Percentiles rank a stretch among this genome's conserved stretches.
Evolutionary conservation across 2,888 invertebrate genomes (phyloP).

Genomic region (Pardosa pseudoannulata): DNA sequence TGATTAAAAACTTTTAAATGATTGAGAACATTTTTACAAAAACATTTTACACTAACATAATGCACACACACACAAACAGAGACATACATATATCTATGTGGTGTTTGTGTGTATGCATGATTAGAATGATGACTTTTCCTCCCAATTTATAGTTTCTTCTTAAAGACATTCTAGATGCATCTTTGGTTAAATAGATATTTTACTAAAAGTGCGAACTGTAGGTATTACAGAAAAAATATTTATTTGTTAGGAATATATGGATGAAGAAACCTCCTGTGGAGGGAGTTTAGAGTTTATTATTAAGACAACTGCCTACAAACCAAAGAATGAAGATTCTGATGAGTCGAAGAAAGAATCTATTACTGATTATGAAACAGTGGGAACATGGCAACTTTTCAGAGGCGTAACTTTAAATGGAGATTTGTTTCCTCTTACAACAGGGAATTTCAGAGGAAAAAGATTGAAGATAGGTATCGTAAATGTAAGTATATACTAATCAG

Average conservation of each 20-base stretch:
- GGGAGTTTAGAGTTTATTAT: constrained; percentile 47
- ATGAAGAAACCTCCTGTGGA: constrained; percentile 46
- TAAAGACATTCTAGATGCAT: too few species aligned
- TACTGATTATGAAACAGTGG: constrained; percentile 65
- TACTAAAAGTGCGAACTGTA: too few species aligned
- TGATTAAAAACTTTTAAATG: too few species aligned
- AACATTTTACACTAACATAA: too few species aligned
- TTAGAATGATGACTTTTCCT: too few species aligned
- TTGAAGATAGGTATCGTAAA: constrained; percentile 72
- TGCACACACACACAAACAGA: too few species aligned
- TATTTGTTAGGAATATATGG: constrained; percentile 41
- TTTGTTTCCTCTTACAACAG: constrained; percentile 61
- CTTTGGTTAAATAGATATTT: too few species aligned
- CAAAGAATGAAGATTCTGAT: background rate
- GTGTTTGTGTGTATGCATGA: too few species aligned
- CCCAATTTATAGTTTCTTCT: too few species aligned
- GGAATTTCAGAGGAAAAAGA: constrained; percentile 60
- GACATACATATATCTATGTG: too few species aligned
- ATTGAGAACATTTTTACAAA: too few species aligned
- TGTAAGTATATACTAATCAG: constrained; percentile 68
- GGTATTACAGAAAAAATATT: too few species aligned
- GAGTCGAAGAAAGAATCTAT: constrained; percentile 20
- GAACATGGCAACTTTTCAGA: constrained; percentile 69
- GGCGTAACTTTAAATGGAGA: constrained; percentile 56
- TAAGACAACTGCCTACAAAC: constrained; percentile 61